Base-by-base conservation (phyloP, 2,797 vertebrate species). In the Acanthiza pusilla region DNA sequence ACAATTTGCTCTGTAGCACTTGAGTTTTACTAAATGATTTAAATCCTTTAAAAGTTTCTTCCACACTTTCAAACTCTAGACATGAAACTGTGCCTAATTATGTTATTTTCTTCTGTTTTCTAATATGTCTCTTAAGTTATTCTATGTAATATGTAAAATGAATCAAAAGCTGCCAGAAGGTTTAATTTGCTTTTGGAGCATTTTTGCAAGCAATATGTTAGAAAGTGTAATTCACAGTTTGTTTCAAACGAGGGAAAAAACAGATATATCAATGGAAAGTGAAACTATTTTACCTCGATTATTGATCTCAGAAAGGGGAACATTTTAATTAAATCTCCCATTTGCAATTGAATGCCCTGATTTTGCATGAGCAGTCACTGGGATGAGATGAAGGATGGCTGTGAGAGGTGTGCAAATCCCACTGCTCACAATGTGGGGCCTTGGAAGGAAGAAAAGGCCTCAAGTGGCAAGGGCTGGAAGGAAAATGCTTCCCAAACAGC, bases 111-210 rank as follows among this genome's bases (percentile, higher is more conserved):
- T 67, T 54, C 72, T 72, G 50, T 36, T 60, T 85, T 80, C 61
- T 92, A 87, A 73, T 82, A 61, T 0, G 9, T 19, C 68, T 85
- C 43, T 65, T 43, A 71, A 91, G 62, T 83, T 85, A 87, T 51
- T 91, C 68, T 13, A 32, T n/a, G 23, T 75, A 85, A 94, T 12
- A 55, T 12, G 21, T 63, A 72, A 88, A 53, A 83, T 71, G 51
- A 96, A 91, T 85, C 81, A 87, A 91, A 87, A 55, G 57, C 75
- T 89, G 76, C 75, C 91, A 92, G 85, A 85, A 92, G 89, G 81
- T 88, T 70, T 53, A 74, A 85, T 93, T 89, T 95, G 89, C 79
- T 95, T 94, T 85, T 61, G 72, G 77, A 93, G 58, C 75, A 71
- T 71, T 96, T 95, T 77, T 79, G 54, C 82, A 83, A 85, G 82